Base-by-base conservation (phyloP, 2,888 invertebrate genomes). In the Eurois occulta region DNA sequence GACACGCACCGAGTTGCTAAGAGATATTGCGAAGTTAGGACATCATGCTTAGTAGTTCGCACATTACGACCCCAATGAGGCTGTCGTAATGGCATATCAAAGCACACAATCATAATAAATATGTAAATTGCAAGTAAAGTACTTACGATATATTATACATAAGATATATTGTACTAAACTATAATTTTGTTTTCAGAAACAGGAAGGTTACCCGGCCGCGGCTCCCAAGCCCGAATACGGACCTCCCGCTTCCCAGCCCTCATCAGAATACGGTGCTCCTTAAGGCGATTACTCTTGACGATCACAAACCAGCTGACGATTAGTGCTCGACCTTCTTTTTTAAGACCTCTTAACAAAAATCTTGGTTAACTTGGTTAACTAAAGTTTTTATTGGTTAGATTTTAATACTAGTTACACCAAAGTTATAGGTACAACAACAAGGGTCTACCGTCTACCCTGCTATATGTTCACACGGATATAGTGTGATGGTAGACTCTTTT, bases 241-340 rank as follows among this genome's bases (percentile, higher is more conserved):
- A 66, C 95, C 97, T 43, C 97, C 97, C 68, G 96, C 96, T 65
- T 94, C 95, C 46, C 95, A 95, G 67, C 96, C 96, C 16, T 97
- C 97, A 41, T 97, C 97, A 85, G 97, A 97, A 91, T 97, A 97
- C 92, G 97, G 97, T 64, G 97, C 97, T 58, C 97, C 97, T 75
- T 97, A 95, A 84, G 90, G 88, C 76, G 87, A 88, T 81, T 87
- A 90, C 88, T 90, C 90, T 68, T 90, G 91, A 87, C 91, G 85
- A 92, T 86, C 80, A 83, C 76, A 71, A 80, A 88, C 87, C 88
- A 84, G 85, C 91, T 90, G 85, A 84, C 85, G 81, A 87, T 86
- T 88, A 88, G 88, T 86, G 89, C 88, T 86, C 84, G 86, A 88
- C 87, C 89, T 83, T 88, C 86, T 87, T 83, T 89, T 89, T 87